Evolutionary conservation across 2,797 vertebrate species (phyloP), one percentile per base, ranked within the genome.

Genomic region (Characodon lateralis): DNA sequence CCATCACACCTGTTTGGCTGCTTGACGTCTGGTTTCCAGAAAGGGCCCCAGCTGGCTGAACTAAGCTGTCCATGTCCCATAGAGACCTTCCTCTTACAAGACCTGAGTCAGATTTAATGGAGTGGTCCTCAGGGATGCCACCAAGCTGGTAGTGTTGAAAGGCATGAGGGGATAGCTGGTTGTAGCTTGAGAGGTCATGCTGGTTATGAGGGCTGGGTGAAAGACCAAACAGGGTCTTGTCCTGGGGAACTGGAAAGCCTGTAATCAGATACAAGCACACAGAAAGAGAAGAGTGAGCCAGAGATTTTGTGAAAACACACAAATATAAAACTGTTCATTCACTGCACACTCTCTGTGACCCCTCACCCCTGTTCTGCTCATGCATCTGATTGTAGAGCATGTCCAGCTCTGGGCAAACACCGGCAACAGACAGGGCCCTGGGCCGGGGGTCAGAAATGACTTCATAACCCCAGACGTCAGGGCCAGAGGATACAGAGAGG

Each of bases 391-490:
- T 97, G 94, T 91, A 97, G 87, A 98, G 95, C 81, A 90, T 92
- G 90, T 97, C 97, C 89, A 98, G 92, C 76, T 98, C 97, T 92
- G 97, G 96, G 87, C 96, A 96, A 31, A 94, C 95, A 90, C 96
- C 95, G 0, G 95, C 95, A 94, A 97, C 89, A 91, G n/a, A 82
- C 72, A 75, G 91, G 79, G 93, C 92, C 90, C 93, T 90, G 86
- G 90, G 85, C n/a, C 80, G 78, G 71, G 89, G 85, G 63, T 94
- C 85, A 6, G 94, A 91, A 88, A 93, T 91, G 81, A 82, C 85
- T 79, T 88, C 81, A 14, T 86, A 90, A 88, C 92, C 73, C 1
- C 95, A 94, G 91, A 91, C 81, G 0, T 91, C 90, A 89, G 91
- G 90, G 87, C 85, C 91, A 82, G 79, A 90, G 14, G 31, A 94